Conservation (phyloP, 2,113 vertebrate genomes). For the Thomomys bottae region DNA sequence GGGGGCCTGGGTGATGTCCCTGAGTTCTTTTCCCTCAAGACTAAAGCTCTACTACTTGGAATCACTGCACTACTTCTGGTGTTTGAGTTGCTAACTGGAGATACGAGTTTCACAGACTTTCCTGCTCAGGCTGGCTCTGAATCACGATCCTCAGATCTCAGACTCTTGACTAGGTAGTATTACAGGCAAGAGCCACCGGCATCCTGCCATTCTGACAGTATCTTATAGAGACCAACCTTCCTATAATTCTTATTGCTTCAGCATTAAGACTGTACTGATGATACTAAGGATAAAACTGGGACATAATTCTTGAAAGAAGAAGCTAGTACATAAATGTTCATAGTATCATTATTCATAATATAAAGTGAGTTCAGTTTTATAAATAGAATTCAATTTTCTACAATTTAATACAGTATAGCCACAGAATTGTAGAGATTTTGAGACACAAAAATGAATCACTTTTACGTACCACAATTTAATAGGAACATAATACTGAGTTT, state of each 20-base stretch:
- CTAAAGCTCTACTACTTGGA: too few species aligned
- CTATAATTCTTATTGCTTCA: not conserved
- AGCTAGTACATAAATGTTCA: not conserved
- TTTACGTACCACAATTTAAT: not conserved
- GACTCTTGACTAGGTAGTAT: too few species aligned
- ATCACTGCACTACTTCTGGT: too few species aligned
- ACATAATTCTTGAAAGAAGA: not conserved
- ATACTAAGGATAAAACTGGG: not conserved
- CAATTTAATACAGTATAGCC: not conserved
- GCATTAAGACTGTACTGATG: not conserved
- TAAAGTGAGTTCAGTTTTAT: not conserved
- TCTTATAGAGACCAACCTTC: not conserved
- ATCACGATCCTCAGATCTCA: too few species aligned
- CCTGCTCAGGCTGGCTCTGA: too few species aligned
- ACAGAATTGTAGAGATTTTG: not conserved
- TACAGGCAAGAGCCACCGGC: too few species aligned
- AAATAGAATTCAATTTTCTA: not conserved
- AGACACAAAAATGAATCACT: not conserved
- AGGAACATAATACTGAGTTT: not conserved
- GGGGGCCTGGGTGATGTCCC: too few species aligned
- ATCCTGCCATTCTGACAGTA: too few species aligned
- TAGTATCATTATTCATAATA: not conserved
- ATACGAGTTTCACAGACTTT: too few species aligned
- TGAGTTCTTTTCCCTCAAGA: too few species aligned
- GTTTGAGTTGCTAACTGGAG: too few species aligned